A percentile compares a stretch with the other conserved stretches of the same genome.
Evolutionary conservation across 35 echinoderm and acorn worm species (phyloP).

Genomic region (Apostichopus japonicus): DNA sequence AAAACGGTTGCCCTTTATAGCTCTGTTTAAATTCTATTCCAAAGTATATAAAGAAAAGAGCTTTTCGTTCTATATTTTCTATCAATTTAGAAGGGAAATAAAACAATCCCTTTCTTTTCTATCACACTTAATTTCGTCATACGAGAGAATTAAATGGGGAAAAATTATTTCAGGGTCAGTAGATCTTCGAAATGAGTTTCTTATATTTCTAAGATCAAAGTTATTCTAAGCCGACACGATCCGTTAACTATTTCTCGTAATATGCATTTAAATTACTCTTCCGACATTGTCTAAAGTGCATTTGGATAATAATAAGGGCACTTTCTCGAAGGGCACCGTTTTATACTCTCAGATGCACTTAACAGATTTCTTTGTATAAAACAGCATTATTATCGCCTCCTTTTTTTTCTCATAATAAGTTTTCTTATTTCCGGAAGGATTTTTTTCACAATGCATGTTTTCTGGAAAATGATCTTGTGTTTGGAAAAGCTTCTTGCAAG

Average conservation of each 20-base stretch:
- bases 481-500: too few species aligned
- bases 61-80: not conserved
- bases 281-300: not conserved
- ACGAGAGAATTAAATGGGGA: not conserved
- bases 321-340: not conserved
- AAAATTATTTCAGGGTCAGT: not conserved
- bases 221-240: not conserved
- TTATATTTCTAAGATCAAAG: not conserved
- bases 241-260: not conserved
- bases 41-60: too few species aligned
- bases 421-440: too few species aligned
- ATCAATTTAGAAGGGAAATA: not conserved
- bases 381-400: too few species aligned
- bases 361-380: not conserved
- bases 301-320: not conserved
- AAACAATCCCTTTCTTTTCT: not conserved
- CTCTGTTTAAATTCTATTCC: too few species aligned
- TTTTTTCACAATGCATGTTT: too few species aligned
- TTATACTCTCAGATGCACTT: not conserved
- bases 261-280: slow-evolving; percentile 1
- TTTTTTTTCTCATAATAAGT: too few species aligned
- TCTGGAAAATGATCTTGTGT: too few species aligned
- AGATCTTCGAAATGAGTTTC: not conserved
- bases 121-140: not conserved
- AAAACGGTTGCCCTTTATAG: too few species aligned